Evolutionary conservation across 1,140 invertebrate species (phyloP), one percentile per base, ranked within the genome.

Genomic region (Lineus longissimus): DNA sequence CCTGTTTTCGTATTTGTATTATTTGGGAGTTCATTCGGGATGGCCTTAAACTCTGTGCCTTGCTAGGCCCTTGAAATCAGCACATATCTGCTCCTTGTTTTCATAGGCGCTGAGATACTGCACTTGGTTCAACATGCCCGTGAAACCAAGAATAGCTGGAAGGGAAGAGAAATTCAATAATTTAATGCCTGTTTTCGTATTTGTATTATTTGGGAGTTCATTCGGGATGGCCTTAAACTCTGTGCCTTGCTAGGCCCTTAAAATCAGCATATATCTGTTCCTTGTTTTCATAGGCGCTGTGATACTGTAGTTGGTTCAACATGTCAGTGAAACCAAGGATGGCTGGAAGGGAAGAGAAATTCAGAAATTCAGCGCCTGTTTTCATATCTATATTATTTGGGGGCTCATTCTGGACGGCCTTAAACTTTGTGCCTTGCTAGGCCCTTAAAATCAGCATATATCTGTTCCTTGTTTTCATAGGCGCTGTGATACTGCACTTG

Each of bases 221-320:
- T 81, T 73, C 27, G 94, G 93, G 75, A 89, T 90, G 70, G 90
- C 85, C 87, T 96, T 97, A 63, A 90, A 91, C 84, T 92, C 89
- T 71, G 62, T 93, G 91, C 85, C 95, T 97, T 11, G 95, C 97
- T 70, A 95, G 90, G 70, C 93, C 94, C 83, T 51, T 19, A 65
- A 82, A 84, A 41, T 81, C 68, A 61, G 74, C 73, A 67, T n/a
- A 19, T 7, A 27, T 51, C 25, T 51, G 47, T 23, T 19, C 25
- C 13, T 72, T 64, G 56, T 78, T 76, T 55, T 81, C 81, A 13
- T 83, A 65, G 43, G 95, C 97, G 58, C 95, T 95, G 83, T 98
- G 94, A 83, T 97, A 99, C 82, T 99, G 97, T 80, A 97, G 95
- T 86, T 99, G 97, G 84, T 98, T 99, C 89, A 99, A 92, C 92